phyloP scores from a whole-genome alignment of 1,140 invertebrate species.

The Platyura marginata region DNA sequence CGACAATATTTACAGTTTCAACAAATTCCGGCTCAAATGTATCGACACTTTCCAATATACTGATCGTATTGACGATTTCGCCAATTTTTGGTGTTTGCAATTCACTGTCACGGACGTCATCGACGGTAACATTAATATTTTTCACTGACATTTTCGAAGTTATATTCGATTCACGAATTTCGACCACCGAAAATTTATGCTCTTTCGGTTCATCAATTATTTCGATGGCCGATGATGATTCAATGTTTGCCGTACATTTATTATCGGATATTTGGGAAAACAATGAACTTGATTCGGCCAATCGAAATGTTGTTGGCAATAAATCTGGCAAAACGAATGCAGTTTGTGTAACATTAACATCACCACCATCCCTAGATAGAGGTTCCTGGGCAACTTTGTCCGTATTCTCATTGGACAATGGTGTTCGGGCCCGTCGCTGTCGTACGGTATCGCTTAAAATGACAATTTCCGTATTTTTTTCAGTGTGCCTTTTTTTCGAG shows the following conservation, averaged over 20 bases:
- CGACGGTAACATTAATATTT: not conserved
- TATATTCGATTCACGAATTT: constrained; percentile 19
- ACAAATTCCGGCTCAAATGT: constrained; percentile 21
- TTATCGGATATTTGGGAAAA: constrained; percentile 45
- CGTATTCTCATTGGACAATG: constrained; percentile 2
- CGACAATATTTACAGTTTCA: constrained; percentile 22
- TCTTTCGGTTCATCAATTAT: constrained; percentile 3
- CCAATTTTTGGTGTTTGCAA: constrained; percentile 12
- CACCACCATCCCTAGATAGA: not conserved
- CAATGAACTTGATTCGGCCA: constrained; percentile 45
- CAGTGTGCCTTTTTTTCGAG: not conserved
- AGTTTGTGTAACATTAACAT: not conserved
- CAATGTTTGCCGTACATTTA: constrained; percentile 5
- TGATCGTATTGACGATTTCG: constrained; percentile 20
- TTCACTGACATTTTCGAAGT: constrained; percentile 1
- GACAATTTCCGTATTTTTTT: constrained; percentile 22
- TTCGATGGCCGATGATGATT: not conserved
- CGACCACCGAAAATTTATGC: constrained; percentile 12
- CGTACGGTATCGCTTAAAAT: constrained; percentile 23
- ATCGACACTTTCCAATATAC: constrained; percentile 21
- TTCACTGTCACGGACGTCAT: not conserved
- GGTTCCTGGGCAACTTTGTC: constrained; percentile 13
- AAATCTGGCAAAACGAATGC: constrained; percentile 14
- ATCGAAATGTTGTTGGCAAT: constrained; percentile 30
- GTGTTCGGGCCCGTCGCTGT: constrained; percentile 19